Percentiles rank a stretch among this genome's conserved stretches.
Conservation (phyloP, 1,140 invertebrate genomes). For the Frieseomelitta varia region DNA sequence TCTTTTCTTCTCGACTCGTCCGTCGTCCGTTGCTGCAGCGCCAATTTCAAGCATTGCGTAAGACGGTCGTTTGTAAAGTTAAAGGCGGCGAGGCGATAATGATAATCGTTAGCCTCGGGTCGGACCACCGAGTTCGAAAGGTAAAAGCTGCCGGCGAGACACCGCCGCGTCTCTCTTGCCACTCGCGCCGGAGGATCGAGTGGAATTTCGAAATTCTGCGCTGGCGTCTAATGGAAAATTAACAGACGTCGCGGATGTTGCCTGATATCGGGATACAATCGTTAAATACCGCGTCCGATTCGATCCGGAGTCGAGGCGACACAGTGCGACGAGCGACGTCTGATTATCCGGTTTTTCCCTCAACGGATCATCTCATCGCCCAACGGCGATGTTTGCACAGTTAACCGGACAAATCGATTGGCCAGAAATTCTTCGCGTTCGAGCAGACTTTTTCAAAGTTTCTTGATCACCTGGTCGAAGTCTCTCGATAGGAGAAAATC, state of each 20-base stretch:
- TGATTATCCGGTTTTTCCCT: neutral
- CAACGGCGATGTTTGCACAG: neutral
- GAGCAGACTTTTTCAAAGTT: too few species aligned
- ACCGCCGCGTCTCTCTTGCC: constrained; percentile 14
- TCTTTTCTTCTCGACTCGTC: neutral
- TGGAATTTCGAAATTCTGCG: constrained; percentile 28
- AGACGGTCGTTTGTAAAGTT: constrained; percentile 58
- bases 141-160: constrained; percentile 43
- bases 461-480: neutral
- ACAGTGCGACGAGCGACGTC: neutral
- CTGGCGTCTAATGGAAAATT: too few species aligned
- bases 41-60: constrained; percentile 66
- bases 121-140: constrained; percentile 38
- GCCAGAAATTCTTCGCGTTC: neutral
- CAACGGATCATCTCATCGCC: neutral
- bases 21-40: constrained; percentile 19
- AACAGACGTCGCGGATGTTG: neutral
- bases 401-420: neutral
- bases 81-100: constrained; percentile 63
- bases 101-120: constrained; percentile 53
- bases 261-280: neutral
- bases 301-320: constrained; percentile 38
- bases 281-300: constrained; percentile 25
- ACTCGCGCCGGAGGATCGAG: constrained; percentile 15
- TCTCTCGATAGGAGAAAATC: neutral